These are phyloP conservation scores for Acleris emargana DNA, from an alignment of 2,888 invertebrate genomes.

Conservation along the genomic window DNA sequence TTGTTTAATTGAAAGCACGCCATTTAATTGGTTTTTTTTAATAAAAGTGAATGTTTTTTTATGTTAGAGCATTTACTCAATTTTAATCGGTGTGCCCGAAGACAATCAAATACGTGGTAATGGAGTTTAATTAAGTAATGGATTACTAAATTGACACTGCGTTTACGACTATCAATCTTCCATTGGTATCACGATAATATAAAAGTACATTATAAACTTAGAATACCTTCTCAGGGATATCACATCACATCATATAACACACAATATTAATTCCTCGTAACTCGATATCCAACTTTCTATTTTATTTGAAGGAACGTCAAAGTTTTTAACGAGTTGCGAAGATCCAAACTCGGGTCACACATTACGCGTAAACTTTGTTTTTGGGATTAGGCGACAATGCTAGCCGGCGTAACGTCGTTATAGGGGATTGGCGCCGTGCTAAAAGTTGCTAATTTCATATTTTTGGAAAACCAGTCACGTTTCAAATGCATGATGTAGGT, in stretches of 20 bases:
- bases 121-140: too few species aligned
- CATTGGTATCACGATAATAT: too few species aligned
- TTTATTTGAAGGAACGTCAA: constrained; percentile 3
- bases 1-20: background rate
- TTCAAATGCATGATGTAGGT: constrained; percentile 1
- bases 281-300: background rate
- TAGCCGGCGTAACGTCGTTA: constrained; percentile 11
- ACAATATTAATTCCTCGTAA: too few species aligned
- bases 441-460: constrained; percentile 8
- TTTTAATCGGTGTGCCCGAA: too few species aligned
- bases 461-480: constrained; percentile 29
- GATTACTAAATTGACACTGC: too few species aligned
- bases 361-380: constrained; percentile 21
- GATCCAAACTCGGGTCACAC: constrained; percentile 21
- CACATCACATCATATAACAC: too few species aligned
- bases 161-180: too few species aligned
- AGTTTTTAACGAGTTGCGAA: constrained; percentile 33
- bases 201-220: too few species aligned
- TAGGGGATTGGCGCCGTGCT: constrained; percentile 11
- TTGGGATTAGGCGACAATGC: constrained; percentile 2
- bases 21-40: background rate
- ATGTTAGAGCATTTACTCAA: too few species aligned
- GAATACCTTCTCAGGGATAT: too few species aligned
- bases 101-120: too few species aligned
- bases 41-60: too few species aligned